phyloP scores from a whole-genome alignment of 2,888 invertebrate species.

The Tetrapedia diversipes region DNA sequence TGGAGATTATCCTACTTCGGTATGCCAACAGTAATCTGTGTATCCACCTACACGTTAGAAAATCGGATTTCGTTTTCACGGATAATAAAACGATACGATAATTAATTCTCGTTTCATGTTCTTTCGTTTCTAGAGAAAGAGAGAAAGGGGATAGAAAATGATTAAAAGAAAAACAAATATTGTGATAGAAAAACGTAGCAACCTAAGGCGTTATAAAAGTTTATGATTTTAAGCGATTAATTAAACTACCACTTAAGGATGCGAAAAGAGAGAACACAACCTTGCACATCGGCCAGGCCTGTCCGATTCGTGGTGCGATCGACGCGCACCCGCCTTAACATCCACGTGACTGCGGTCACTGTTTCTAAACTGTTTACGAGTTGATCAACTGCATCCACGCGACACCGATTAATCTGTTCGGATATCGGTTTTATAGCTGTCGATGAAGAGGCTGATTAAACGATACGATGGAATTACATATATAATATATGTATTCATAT shows the following conservation, averaged over 20 bases:
- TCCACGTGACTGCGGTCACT: neutral
- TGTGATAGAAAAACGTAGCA: constrained; percentile 51
- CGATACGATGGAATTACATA: constrained; percentile 48
- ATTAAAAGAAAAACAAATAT: neutral
- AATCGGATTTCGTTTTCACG: constrained; percentile 1
- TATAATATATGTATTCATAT: constrained; percentile 32
- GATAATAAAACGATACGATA: neutral
- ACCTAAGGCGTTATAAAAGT: constrained; percentile 38
- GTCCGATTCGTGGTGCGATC: neutral
- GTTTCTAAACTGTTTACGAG: neutral
- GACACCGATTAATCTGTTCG: constrained; percentile 52
- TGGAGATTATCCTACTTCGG: no score
- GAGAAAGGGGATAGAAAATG: neutral
- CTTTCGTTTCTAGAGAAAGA: constrained; percentile 15
- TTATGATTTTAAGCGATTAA: constrained; percentile 46
- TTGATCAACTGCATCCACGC: constrained; percentile 21
- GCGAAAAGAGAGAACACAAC: neutral
- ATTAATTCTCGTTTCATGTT: neutral
- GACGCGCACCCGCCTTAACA: neutral
- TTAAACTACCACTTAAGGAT: constrained; percentile 34
- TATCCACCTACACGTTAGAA: neutral
- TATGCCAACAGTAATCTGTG: no score
- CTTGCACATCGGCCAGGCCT: neutral
- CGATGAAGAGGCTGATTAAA: constrained; percentile 76
- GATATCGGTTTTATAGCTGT: constrained; percentile 72